These are phyloP conservation scores for Colaptes auratus DNA, from an alignment of 2,113 vertebrate genomes.

Conservation along the genomic window DNA sequence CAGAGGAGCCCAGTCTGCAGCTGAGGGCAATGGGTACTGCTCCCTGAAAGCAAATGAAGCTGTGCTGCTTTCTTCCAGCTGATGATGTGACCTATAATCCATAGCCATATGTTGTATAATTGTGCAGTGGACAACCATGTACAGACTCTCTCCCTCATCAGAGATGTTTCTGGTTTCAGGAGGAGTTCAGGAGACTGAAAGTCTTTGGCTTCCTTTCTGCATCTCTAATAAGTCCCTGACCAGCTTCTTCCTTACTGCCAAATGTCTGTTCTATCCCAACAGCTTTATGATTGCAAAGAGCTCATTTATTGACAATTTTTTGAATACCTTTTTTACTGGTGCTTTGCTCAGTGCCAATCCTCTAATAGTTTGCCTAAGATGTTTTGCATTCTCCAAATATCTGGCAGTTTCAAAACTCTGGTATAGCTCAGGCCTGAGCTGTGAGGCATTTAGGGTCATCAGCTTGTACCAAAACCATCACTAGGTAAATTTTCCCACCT, in stretches of 20 bases:
- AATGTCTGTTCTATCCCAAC: neutral
- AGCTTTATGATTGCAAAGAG: neutral
- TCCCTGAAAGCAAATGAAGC: neutral
- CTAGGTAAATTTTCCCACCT: neutral
- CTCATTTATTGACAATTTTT: neutral
- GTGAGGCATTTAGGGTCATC: neutral
- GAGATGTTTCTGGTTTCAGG: neutral
- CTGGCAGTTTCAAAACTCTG: neutral
- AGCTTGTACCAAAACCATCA: neutral
- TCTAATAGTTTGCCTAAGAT: neutral
- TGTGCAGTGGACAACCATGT: neutral
- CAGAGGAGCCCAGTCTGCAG: neutral
- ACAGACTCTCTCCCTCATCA: neutral
- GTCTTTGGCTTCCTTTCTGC: neutral
- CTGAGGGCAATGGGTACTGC: neutral
- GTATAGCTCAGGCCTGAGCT: neutral
- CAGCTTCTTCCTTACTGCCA: neutral
- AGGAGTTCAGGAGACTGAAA: neutral
- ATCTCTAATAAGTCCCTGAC: neutral
- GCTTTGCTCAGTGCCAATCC: neutral
- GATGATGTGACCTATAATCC: neutral
- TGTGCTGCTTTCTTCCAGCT: neutral
- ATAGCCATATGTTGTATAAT: neutral
- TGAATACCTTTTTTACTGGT: neutral
- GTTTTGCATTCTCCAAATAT: slow-evolving; percentile 5